Evolutionary conservation across 2,797 vertebrate species (phyloP).

Genomic region (Sarcoramphus papa): DNA sequence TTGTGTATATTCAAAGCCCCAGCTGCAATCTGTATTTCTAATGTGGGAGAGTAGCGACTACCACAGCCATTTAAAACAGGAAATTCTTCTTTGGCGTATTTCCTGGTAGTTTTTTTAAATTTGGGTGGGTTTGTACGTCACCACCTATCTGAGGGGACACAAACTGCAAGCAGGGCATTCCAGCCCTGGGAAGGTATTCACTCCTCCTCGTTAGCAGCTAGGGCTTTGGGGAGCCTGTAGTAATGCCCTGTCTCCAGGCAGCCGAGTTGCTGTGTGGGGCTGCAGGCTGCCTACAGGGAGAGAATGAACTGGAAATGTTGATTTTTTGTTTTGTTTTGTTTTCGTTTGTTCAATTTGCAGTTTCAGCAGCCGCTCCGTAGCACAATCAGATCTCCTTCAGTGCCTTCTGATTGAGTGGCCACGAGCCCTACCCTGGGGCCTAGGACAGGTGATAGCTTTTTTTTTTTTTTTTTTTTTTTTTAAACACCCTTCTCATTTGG

Average conservation of each 20-base stretch:
- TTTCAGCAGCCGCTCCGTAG: neutral
- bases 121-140: neutral
- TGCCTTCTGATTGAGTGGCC: neutral
- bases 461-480: neutral
- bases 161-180: neutral
- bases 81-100: neutral
- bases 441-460: neutral
- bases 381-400: neutral
- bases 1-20: neutral
- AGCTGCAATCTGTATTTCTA: neutral
- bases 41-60: neutral
- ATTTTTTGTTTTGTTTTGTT: neutral
- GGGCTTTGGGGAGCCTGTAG: neutral
- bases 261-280: rapidly evolving
- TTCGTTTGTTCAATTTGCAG: neutral
- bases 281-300: neutral
- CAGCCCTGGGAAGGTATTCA: neutral
- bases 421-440: neutral
- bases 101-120: neutral
- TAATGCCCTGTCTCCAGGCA: neutral
- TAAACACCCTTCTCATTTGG: neutral
- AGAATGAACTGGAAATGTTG: neutral
- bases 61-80: neutral
- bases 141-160: neutral
- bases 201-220: constrained; percentile 2